Percentiles rank a stretch among this genome's conserved stretches.
These are phyloP conservation scores for Lucinisca nassula DNA, from an alignment of 2,888 invertebrate genomes.

Conservation along the genomic window DNA sequence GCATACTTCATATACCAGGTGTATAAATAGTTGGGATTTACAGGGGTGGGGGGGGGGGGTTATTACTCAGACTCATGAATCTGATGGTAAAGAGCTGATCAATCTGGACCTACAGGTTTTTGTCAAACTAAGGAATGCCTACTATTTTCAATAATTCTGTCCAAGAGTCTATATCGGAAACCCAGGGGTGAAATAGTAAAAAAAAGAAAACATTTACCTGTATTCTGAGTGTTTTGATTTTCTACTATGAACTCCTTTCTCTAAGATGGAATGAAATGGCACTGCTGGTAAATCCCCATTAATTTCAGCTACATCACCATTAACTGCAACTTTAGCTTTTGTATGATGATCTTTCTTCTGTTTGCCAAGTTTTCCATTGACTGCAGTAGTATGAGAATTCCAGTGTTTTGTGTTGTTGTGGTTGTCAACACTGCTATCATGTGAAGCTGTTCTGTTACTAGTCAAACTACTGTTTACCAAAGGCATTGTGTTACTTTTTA, in stretches of 20 bases:
- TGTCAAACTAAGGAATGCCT: too few relatives aligned
- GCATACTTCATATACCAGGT: too few relatives aligned
- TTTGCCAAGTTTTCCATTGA: not conserved
- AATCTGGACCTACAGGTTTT: too few relatives aligned
- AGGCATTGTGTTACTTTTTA: constrained; percentile 24
- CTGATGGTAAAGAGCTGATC: too few relatives aligned
- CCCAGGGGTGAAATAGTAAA: too few relatives aligned
- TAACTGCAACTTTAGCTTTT: not conserved
- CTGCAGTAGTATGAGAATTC: constrained; percentile 4
- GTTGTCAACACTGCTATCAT: constrained; percentile 31
- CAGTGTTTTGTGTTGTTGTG: constrained; percentile 32
- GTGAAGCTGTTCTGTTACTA: constrained; percentile 37
- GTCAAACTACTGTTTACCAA: too few relatives aligned
- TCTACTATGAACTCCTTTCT: not conserved
- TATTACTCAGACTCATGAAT: too few relatives aligned
- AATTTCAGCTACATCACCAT: not conserved
- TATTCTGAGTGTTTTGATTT: not conserved
- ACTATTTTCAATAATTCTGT: too few relatives aligned
- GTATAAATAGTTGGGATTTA: too few relatives aligned
- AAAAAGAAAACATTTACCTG: too few relatives aligned
- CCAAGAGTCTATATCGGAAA: too few relatives aligned
- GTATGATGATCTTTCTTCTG: not conserved
- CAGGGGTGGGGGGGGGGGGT: too few relatives aligned
- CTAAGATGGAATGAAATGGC: constrained; percentile 62
- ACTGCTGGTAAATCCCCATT: constrained; percentile 25